Base-by-base conservation (phyloP, 2,113 vertebrate genomes). In the Herpailurus yagouaroundi region DNA sequence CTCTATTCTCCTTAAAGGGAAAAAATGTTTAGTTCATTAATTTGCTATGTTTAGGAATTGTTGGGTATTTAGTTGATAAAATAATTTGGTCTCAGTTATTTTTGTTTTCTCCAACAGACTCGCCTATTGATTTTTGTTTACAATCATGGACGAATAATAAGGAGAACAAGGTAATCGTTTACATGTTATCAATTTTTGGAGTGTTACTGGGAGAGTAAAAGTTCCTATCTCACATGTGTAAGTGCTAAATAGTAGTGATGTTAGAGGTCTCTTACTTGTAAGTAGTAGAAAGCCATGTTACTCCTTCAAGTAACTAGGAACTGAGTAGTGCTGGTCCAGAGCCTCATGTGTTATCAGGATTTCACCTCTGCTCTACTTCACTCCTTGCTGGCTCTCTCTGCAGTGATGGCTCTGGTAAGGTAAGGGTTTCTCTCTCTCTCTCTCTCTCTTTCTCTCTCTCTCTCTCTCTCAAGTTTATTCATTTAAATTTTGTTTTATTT, bases 51-150 rank as follows among this genome's bases (percentile, higher is more conserved):
- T 95, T 94, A 57, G 55, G 18, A 91, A 7, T 86, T 69, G 21
- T 52, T 97, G 18, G 36, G 0, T 93, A 57, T 95, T 86, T 80
- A 31, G n/a, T 81, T 89, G 88, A 83, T 92, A 92, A 95, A 94
- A 81, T 94, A 92, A 91, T 41, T 11, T 85, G 33, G 38, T 82
- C 16, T 97, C n/a, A 81, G 52, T 86, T 97, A 21, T 84, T 64
- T 94, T 91, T 92, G 8, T 97, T 97, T 96, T 57, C 94, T 19
- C 98, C 96, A 83, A 80, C 98, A 99, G 99, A 99, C 92, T 97
- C 99, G 84, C 99, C 99, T 93, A 16, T 98, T 95, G 99, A 98
- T 63, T 96, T 98, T 55, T 50, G 98, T 97, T 97, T 99, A 52
- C 98, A 98, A 96, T 84, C 99, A 79, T 98, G 99, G 68, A 97